Evolutionary conservation across 2,888 invertebrate species (phyloP).

Genomic region (Drosophila fulvimacula): DNA sequence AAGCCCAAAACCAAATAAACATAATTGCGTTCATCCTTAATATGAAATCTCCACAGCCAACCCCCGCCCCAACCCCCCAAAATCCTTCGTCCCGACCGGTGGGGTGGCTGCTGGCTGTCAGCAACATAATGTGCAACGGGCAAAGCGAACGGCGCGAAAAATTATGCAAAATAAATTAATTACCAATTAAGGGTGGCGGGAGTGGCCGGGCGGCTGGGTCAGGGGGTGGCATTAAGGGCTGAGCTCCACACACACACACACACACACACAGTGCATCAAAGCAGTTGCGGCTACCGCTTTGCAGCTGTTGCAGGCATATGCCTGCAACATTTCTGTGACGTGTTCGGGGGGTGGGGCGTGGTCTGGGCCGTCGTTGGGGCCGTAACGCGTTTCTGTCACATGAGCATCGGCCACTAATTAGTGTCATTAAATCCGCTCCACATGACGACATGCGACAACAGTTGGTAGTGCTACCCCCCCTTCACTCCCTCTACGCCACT

Average conservation of each 20-base stretch:
- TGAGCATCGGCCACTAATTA: conserved; percentile 84
- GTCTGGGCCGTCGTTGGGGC: conserved; percentile 20
- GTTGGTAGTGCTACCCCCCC: conserved; percentile 23
- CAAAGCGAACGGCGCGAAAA: conserved; percentile 59
- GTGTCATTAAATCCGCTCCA: conserved; percentile 84
- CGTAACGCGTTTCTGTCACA: conserved; percentile 83
- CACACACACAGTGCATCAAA: conserved; percentile 29
- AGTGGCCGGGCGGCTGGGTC: neutral
- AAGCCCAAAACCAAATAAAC: conserved; percentile 69
- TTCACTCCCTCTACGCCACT: neutral
- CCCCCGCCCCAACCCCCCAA: neutral
- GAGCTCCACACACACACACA: conserved; percentile 4
- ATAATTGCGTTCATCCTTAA: conserved; percentile 34
- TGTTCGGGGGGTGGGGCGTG: neutral
- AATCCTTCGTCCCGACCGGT: neutral
- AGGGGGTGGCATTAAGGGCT: conserved; percentile 3
- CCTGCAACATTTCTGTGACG: conserved; percentile 38
- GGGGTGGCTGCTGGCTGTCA: conserved; percentile 52
- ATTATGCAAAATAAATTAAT: conserved; percentile 84
- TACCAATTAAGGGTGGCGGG: conserved; percentile 80
- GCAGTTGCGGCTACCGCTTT: conserved; percentile 29
- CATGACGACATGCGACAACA: conserved; percentile 70
- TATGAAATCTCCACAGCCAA: neutral
- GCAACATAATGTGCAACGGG: conserved; percentile 67
- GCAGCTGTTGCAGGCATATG: conserved; percentile 72